Evolutionary conservation across 2,113 vertebrate genomes (phyloP), one percentile per base, ranked within the genome.

Genomic region (Gnathonemus echidnorhynchus): DNA sequence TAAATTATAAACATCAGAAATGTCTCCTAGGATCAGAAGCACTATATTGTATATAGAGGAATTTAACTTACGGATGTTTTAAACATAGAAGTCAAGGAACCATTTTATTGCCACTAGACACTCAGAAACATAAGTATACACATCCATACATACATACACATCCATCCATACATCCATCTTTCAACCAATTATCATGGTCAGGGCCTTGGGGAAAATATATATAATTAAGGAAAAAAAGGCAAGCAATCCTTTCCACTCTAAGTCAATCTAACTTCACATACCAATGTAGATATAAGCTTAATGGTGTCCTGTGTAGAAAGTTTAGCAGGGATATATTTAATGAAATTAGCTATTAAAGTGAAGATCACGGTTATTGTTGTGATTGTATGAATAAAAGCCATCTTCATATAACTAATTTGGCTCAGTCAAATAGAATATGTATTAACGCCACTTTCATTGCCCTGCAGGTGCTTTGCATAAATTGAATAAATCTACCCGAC

Each of bases 371-470:
- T 88, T 92, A 58, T 92, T 93, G 91, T 92, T 94, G 93, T 94
- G 93, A 94, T 93, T 92, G 94, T 95, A 95, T 91, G 93, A 93
- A 92, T 93, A 94, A 93, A 94, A 95, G 93, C 91, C 94, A 92
- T 94, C 93, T 94, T 96, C 94, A 95, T 95, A 92, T 66, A 45
- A 39, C 31, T 95, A 95, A 95, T 95, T 95, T 95, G 95, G 95
- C 95, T 94, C 94, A 94, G 93, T 95, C 94, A 95, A 95, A 96
- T 90, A 53, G 84, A 90, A 90, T 90, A 90, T 95, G 93, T 96
- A 96, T 96, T 96, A 95, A 95, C 93, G 94, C 94, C 94, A 96
- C 95, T 96, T 96, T 96, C 95, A 96, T 95, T 95, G 95, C 95
- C 95, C 95, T 93, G 89, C 94, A 95, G 95, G 95, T 96, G 93